Evolutionary conservation across 2,113 vertebrate species (phyloP).

Genomic region (Casuarius casuarius): DNA sequence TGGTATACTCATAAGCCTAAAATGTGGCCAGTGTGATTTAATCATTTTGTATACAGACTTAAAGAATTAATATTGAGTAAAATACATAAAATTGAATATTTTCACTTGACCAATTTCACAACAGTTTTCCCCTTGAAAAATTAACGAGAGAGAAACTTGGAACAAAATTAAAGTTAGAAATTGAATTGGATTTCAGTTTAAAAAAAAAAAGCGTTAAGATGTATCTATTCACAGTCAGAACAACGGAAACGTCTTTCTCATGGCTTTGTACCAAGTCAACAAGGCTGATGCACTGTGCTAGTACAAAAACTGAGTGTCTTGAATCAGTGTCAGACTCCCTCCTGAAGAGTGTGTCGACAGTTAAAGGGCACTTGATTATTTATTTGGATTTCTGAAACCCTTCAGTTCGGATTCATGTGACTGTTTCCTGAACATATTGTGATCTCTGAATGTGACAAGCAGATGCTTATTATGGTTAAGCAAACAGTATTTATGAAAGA

Average conservation of each 20-base stretch:
- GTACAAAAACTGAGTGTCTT: neutral
- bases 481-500: conserved; percentile 9
- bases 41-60: neutral
- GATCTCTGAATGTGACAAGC: conserved; percentile 48
- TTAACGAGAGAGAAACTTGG: conserved; percentile 52
- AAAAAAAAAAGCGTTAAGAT: neutral
- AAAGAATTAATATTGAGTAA: neutral
- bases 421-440: conserved; percentile 40
- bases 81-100: neutral
- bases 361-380: neutral
- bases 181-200: conserved; percentile 24
- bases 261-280: neutral
- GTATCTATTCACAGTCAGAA: conserved; percentile 48
- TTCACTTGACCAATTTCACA: neutral
- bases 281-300: neutral
- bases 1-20: neutral
- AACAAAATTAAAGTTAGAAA: conserved; percentile 43
- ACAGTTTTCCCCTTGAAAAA: neutral
- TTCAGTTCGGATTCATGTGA: conserved; percentile 18
- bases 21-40: neutral
- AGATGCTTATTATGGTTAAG: conserved; percentile 51
- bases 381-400: conserved; percentile 31
- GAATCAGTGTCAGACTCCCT: neutral
- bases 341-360: conserved; percentile 1
- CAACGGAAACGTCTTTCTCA: conserved; percentile 51